These are phyloP conservation scores for Drosophila littoralis DNA, from an alignment of 1,140 invertebrate genomes.

Conservation along the genomic window DNA sequence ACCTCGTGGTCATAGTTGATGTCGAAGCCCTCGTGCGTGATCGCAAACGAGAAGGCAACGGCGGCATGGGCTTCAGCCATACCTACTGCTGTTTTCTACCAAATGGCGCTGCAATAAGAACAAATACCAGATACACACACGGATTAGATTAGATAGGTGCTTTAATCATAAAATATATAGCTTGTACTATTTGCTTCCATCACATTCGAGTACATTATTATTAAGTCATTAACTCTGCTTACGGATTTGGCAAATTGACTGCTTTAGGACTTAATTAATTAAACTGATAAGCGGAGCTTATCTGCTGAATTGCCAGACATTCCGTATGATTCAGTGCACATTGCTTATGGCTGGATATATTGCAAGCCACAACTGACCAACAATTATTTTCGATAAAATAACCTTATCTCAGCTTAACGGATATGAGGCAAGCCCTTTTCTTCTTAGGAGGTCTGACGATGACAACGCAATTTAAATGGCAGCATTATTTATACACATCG, in stretches of 20 bases:
- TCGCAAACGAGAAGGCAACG: slow-evolving; percentile 98
- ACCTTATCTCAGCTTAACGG: no score
- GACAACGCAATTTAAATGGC: no score
- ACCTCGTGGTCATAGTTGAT: slow-evolving; percentile 98
- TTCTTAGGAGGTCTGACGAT: no score
- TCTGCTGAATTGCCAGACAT: background rate
- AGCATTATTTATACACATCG: no score
- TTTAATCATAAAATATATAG: slow-evolving; percentile 1
- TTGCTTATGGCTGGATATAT: no score
- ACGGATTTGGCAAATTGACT: slow-evolving; percentile 10
- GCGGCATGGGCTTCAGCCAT: slow-evolving; percentile 99
- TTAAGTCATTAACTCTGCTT: slow-evolving; percentile 32
- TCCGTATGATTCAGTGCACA: background rate
- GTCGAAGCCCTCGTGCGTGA: slow-evolving; percentile 98
- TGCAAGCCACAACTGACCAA: no score
- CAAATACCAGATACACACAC: background rate
- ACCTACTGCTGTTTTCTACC: slow-evolving; percentile 28
- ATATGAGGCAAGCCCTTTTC: no score
- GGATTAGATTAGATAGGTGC: slow-evolving; percentile 31
- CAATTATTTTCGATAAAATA: no score
- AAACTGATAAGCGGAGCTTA: slow-evolving; percentile 8
- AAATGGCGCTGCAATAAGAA: slow-evolving; percentile 12
- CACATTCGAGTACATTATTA: slow-evolving; percentile 19
- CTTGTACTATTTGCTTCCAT: slow-evolving; percentile 12
- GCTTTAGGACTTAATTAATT: slow-evolving; percentile 23